phyloP scores from a whole-genome alignment of 2,113 vertebrate species.

The Poecile atricapillus region DNA sequence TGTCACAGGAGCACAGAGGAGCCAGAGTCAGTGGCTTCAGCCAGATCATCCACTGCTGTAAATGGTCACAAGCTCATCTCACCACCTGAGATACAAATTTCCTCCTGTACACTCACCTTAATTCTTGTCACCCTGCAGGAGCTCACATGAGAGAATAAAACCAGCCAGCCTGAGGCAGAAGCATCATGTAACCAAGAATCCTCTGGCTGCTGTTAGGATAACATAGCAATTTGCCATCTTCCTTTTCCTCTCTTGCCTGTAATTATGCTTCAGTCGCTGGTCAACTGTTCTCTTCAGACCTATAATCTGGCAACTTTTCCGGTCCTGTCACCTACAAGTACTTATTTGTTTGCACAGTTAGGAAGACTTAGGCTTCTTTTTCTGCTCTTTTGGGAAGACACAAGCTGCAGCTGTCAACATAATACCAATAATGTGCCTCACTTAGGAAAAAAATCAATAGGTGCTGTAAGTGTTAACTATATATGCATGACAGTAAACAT shows the following conservation, averaged over 20 bases:
- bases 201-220: not conserved
- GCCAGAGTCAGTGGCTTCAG: fast-evolving
- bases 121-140: not conserved
- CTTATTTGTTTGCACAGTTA: slow-evolving; percentile 5
- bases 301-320: slow-evolving; percentile 17
- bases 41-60: not conserved
- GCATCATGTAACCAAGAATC: not conserved
- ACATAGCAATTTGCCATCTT: slow-evolving; percentile 19
- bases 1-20: not conserved
- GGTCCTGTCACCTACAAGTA: not conserved
- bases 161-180: not conserved
- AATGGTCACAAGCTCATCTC: not conserved
- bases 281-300: slow-evolving; percentile 5
- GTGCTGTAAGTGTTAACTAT: not conserved
- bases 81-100: not conserved
- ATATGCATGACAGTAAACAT: not conserved
- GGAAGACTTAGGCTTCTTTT: not conserved
- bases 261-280: slow-evolving; percentile 36
- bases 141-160: not conserved
- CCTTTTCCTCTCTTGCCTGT: slow-evolving; percentile 6
- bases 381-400: not conserved
- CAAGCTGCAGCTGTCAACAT: not conserved
- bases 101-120: not conserved
- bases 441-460: slow-evolving; percentile 3
- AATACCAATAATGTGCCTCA: not conserved